A percentile compares a stretch with the other conserved stretches of the same genome.
phyloP scores from a whole-genome alignment of 2,797 vertebrate species.

The Prionace glauca region DNA sequence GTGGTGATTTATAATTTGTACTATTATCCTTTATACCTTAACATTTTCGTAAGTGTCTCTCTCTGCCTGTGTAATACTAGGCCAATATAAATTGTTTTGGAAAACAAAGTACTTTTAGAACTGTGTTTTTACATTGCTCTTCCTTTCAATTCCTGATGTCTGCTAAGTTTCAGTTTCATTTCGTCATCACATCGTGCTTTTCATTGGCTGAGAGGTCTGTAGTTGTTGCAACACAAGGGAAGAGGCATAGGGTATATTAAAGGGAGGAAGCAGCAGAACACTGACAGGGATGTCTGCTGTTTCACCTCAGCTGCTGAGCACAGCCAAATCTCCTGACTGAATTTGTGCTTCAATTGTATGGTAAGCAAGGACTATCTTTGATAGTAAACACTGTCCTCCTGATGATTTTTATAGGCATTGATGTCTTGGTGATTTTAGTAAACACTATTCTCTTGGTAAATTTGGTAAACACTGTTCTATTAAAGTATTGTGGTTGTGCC shows the following conservation, averaged over 20 bases:
- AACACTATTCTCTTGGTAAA: background rate
- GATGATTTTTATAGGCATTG: background rate
- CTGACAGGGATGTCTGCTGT: too few relatives aligned
- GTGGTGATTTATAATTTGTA: background rate
- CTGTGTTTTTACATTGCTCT: background rate
- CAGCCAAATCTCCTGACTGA: background rate
- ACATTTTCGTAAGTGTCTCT: background rate
- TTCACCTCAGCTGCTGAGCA: background rate
- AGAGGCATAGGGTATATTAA: background rate
- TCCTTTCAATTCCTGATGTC: background rate
- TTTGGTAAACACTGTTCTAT: background rate
- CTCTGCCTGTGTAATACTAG: background rate
- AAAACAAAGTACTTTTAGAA: background rate
- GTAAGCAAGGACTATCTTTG: background rate
- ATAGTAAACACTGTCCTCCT: background rate
- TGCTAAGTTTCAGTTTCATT: constrained; percentile 34
- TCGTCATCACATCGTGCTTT: background rate
- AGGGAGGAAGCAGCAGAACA: background rate
- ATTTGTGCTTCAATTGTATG: background rate
- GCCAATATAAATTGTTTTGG: background rate
- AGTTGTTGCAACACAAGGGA: background rate
- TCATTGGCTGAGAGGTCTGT: background rate
- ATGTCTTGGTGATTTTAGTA: background rate
- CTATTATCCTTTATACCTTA: background rate
- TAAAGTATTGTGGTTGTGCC: background rate